Conservation (phyloP, 2,113 vertebrate genomes). For the Gavialis gangeticus region DNA sequence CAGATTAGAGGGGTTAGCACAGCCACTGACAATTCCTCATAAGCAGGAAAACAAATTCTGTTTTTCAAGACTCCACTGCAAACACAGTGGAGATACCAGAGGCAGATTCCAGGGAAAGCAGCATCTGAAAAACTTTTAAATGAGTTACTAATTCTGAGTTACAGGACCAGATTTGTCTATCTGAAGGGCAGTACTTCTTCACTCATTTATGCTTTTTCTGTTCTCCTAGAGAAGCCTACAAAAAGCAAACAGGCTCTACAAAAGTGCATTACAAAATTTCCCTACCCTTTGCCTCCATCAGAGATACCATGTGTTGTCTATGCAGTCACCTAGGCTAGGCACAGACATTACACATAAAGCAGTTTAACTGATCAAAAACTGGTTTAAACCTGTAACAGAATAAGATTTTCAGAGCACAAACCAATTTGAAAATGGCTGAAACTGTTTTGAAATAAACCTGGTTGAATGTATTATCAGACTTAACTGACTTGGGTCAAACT, state of each 20-base stretch:
- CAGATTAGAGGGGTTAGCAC: background rate
- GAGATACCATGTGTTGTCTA: background rate
- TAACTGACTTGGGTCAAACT: too few species aligned
- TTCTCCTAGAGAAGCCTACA: background rate
- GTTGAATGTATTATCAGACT: too few species aligned
- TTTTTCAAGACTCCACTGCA: background rate
- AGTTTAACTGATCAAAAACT: too few species aligned
- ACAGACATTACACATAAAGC: too few species aligned
- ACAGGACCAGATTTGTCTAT: background rate
- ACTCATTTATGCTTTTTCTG: rapidly evolving
- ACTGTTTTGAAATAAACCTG: too few species aligned
- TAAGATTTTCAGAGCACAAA: too few species aligned
- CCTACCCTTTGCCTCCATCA: background rate
- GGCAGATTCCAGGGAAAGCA: background rate
- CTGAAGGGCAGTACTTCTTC: background rate
- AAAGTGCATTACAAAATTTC: background rate
- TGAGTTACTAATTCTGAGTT: background rate
- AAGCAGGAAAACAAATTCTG: background rate
- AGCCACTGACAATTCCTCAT: background rate
- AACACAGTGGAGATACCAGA: background rate
- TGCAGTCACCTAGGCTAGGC: too few species aligned
- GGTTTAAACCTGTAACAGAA: too few species aligned
- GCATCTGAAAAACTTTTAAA: background rate
- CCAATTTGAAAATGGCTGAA: too few species aligned
- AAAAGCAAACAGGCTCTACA: background rate